phyloP scores from a whole-genome alignment of 2,797 vertebrate species.

The Bovichtus diacanthus region DNA sequence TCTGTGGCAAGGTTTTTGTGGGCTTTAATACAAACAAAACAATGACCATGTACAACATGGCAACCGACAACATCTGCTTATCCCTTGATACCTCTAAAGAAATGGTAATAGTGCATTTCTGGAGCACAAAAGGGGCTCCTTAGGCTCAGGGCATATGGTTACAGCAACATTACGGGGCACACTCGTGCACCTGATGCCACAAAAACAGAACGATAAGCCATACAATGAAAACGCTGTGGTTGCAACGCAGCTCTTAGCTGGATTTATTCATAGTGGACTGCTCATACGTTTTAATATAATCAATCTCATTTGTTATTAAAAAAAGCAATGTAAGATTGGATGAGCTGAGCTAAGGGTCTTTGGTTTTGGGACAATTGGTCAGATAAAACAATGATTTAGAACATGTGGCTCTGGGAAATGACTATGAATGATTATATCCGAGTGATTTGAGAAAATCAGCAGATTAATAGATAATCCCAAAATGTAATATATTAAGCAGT shows the following conservation, averaged over 20 bases:
- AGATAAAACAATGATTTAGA: neutral
- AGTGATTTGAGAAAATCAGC: neutral
- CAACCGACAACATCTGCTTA: constrained; percentile 71
- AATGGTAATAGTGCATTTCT: constrained; percentile 77
- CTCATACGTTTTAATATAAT: constrained; percentile 35
- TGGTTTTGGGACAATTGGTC: neutral
- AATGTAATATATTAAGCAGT: neutral
- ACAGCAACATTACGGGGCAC: constrained; percentile 51
- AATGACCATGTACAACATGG: constrained; percentile 79
- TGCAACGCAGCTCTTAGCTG: constrained; percentile 47
- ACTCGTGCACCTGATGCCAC: constrained; percentile 74
- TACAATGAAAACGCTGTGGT: constrained; percentile 44
- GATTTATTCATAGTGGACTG: constrained; percentile 45
- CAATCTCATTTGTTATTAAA: constrained; percentile 42
- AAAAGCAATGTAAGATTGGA: constrained; percentile 16
- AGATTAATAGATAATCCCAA: neutral
- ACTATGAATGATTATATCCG: neutral
- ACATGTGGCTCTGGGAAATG: neutral
- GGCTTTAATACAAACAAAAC: constrained; percentile 82
- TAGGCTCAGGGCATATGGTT: constrained; percentile 64
- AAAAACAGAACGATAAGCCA: constrained; percentile 40
- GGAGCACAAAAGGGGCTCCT: constrained; percentile 68
- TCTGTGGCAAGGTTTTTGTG: constrained; percentile 76
- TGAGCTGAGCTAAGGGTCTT: neutral
- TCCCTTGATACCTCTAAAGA: constrained; percentile 78